These are phyloP conservation scores for Hemitrygon akajei DNA, from an alignment of 2,797 vertebrate species.

Conservation along the genomic window DNA sequence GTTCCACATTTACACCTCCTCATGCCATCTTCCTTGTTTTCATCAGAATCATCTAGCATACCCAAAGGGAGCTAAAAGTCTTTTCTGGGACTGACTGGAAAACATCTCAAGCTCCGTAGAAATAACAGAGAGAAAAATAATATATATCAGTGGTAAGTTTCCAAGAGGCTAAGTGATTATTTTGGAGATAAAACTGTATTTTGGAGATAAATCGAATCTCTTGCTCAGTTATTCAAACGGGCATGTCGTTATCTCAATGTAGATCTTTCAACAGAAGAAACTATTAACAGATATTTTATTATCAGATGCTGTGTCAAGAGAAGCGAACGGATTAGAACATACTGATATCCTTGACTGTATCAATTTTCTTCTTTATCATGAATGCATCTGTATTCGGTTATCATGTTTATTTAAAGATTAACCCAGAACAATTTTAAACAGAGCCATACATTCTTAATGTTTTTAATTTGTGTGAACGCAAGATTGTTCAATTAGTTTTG, in stretches of 20 bases:
- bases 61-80: neutral
- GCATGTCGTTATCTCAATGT: neutral
- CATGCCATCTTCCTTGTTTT: neutral
- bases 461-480: neutral
- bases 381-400: neutral
- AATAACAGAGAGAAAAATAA: neutral
- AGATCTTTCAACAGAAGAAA: slow-evolving; percentile 12
- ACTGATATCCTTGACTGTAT: neutral
- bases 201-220: neutral
- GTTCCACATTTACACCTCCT: neutral
- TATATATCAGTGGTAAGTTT: neutral
- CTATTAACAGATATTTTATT: slow-evolving; percentile 14
- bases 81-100: neutral
- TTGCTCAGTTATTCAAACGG: slow-evolving; percentile 31
- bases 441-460: neutral
- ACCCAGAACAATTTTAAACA: neutral
- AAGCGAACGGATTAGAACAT: slow-evolving; percentile 4
- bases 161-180: neutral
- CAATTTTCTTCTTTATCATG: neutral
- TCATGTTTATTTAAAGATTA: slow-evolving; percentile 15
- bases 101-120: neutral
- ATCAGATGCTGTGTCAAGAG: slow-evolving; percentile 1
- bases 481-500: neutral
- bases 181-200: neutral
- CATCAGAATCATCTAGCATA: neutral